These are phyloP conservation scores for Cynocephalus volans DNA, from an alignment of 2,113 vertebrate genomes.

Conservation along the genomic window DNA sequence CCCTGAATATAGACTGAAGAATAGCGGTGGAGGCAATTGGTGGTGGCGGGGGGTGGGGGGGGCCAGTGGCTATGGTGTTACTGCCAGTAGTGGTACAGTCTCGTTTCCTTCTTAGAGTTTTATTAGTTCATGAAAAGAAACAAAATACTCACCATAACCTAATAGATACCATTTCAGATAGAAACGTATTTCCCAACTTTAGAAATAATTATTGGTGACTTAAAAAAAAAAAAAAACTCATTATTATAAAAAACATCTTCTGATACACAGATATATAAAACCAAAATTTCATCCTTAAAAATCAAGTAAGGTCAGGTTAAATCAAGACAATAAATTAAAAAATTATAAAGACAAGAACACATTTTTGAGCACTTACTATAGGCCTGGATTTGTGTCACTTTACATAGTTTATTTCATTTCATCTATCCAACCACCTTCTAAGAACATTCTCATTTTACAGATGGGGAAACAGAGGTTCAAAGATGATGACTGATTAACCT, in stretches of 20 bases:
- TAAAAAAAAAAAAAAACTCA: neutral
- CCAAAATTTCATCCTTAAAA: conserved; percentile 22
- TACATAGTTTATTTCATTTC: neutral
- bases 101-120: neutral
- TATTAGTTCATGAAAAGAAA: conserved; percentile 18
- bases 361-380: neutral
- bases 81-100: accelerated
- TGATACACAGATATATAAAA: neutral
- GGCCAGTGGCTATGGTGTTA: too few relatives aligned
- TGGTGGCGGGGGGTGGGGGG: too few relatives aligned
- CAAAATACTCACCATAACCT: neutral
- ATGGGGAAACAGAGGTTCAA: conserved; percentile 6
- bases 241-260: neutral
- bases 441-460: conserved; percentile 28
- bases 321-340: conserved; percentile 35
- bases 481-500: neutral
- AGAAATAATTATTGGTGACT: conserved; percentile 18
- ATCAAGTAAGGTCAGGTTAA: neutral
- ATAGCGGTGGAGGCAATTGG: too few relatives aligned
- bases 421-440: neutral
- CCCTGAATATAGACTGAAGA: neutral
- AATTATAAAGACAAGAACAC: neutral
- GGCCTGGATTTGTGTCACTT: neutral
- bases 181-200: neutral
- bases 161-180: neutral